Evolutionary conservation across 2,113 vertebrate species (phyloP).

Genomic region (Corvus moneduloides): DNA sequence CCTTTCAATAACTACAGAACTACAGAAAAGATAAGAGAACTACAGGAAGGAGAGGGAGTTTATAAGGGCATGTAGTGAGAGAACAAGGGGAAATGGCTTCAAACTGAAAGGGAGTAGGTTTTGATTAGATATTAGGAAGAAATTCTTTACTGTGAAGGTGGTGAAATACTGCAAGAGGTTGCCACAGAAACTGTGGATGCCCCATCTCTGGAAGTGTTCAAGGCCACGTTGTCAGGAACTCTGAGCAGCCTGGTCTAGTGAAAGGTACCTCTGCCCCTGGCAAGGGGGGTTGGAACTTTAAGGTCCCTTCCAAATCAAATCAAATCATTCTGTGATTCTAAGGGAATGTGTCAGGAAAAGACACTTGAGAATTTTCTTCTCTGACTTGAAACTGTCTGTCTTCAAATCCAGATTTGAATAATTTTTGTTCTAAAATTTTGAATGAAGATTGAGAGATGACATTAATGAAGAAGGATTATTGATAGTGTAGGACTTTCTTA

Average conservation of each 20-base stretch:
- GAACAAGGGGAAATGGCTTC: rapidly evolving
- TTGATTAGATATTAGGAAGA: not conserved
- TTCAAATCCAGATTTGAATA: not conserved
- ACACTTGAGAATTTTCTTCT: not conserved
- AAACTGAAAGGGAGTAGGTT: not conserved
- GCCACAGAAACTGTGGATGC: not conserved
- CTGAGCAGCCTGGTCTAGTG: not conserved
- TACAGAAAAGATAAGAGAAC: not conserved
- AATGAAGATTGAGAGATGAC: not conserved
- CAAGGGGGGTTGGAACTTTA: not conserved
- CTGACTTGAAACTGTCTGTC: not conserved
- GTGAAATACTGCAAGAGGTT: not conserved
- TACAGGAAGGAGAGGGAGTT: not conserved
- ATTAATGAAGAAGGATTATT: not conserved
- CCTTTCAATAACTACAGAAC: not conserved
- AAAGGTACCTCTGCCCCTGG: not conserved
- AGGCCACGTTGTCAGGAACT: not conserved
- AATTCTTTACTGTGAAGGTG: not conserved
- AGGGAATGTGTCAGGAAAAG: not conserved
- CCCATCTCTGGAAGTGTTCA: not conserved
- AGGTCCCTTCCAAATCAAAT: not conserved
- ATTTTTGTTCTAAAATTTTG: not conserved
- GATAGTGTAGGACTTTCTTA: not conserved
- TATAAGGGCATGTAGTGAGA: not conserved
- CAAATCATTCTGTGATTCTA: too few relatives aligned